A percentile compares a stretch with the other conserved stretches of the same genome.
Evolutionary conservation across 2,797 vertebrate species (phyloP).

Genomic region (Sarcoramphus papa): DNA sequence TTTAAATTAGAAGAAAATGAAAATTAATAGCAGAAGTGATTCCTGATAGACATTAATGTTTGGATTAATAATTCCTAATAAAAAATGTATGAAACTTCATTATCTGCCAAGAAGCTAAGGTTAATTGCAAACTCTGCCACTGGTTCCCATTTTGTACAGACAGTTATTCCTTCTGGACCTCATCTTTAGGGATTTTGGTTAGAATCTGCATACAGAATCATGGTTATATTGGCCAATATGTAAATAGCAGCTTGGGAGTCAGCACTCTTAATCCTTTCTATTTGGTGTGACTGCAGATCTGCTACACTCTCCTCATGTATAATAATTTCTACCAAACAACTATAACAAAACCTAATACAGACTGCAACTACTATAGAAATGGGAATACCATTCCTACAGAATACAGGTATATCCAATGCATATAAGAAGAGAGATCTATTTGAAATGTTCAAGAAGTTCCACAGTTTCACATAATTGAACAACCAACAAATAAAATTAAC

Average conservation of each 20-base stretch:
- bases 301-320: not conserved
- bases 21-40: conserved; percentile 34
- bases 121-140: conserved; percentile 9
- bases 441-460: not conserved
- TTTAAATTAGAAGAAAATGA: conserved; percentile 40
- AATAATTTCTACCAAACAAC: not conserved
- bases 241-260: not conserved
- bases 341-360: not conserved
- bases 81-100: conserved; percentile 33
- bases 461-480: not conserved
- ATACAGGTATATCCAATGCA: not conserved
- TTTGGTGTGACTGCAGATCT: not conserved
- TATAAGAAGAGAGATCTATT: not conserved
- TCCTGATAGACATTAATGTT: conserved; percentile 8
- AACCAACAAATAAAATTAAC: not conserved
- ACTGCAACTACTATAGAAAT: not conserved
- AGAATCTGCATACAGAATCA: not conserved
- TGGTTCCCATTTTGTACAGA: not conserved
- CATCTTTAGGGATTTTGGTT: not conserved
- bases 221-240: not conserved
- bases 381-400: not conserved
- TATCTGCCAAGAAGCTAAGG: not conserved
- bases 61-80: conserved; percentile 34
- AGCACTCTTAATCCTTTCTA: not conserved
- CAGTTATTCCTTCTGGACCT: not conserved